phyloP scores from a whole-genome alignment of 2,888 invertebrate genomes.

The Drosophila lacicola region DNA sequence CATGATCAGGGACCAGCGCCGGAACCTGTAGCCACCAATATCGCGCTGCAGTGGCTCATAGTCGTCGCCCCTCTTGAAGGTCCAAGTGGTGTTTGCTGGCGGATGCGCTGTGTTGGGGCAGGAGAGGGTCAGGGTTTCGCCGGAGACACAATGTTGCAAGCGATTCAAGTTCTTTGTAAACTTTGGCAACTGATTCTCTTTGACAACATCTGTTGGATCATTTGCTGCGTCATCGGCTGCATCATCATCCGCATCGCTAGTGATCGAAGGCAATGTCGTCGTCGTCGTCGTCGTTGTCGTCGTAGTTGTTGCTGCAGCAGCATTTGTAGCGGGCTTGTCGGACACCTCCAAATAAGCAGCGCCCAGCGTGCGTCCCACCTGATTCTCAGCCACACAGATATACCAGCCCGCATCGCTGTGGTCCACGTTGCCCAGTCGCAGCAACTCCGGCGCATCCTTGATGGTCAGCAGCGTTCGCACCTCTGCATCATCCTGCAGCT shows the following conservation, averaged over 20 bases:
- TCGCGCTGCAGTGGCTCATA: conserved; percentile 87
- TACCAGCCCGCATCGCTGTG: conserved; percentile 97
- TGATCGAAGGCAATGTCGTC: neutral
- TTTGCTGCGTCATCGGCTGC: conserved; percentile 18
- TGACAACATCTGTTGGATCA: conserved; percentile 10
- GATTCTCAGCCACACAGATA: conserved; percentile 96
- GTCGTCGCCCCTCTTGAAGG: conserved; percentile 87
- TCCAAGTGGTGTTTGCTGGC: conserved; percentile 93
- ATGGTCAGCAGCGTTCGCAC: conserved; percentile 52
- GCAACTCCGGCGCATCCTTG: conserved; percentile 88
- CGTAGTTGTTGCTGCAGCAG: neutral
- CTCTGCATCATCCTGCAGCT: conserved; percentile 1
- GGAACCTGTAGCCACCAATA: conserved; percentile 88
- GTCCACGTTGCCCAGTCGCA: conserved; percentile 93
- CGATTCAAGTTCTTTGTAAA: conserved; percentile 23
- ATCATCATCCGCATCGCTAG: conserved; percentile 10
- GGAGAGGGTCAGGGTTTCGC: conserved; percentile 88
- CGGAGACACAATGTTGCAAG: conserved; percentile 87
- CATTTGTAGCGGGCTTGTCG: neutral
- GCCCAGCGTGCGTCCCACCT: conserved; percentile 91
- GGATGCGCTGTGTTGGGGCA: conserved; percentile 91
- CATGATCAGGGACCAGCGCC: conserved; percentile 90
- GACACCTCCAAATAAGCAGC: conserved; percentile 92
- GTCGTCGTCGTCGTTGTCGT: conserved; percentile 23
- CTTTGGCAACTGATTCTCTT: conserved; percentile 28